Conservation (phyloP, 2,888 invertebrate species). For the Nomada flava region DNA sequence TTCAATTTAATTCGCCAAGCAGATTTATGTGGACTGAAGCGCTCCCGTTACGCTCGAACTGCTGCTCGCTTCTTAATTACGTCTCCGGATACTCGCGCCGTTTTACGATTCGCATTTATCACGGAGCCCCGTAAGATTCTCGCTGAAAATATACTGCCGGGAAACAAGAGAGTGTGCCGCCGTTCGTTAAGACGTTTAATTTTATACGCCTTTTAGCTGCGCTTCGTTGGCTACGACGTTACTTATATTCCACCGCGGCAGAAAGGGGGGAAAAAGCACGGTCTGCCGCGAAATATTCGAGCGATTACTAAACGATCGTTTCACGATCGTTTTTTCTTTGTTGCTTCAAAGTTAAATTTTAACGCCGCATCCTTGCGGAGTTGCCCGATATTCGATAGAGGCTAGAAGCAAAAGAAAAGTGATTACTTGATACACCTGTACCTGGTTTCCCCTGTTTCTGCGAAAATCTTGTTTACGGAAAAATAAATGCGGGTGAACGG, state of each 20-base stretch:
- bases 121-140: constrained; percentile 63
- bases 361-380: too few species aligned
- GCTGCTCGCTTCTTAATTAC: constrained; percentile 69
- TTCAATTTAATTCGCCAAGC: constrained; percentile 66
- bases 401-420: too few species aligned
- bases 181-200: constrained; percentile 70
- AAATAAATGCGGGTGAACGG: neutral
- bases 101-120: constrained; percentile 73
- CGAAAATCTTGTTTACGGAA: neutral
- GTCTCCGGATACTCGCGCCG: constrained; percentile 59
- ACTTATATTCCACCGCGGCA: constrained; percentile 47
- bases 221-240: constrained; percentile 8
- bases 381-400: too few species aligned
- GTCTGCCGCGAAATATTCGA: neutral
- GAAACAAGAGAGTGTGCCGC: constrained; percentile 59
- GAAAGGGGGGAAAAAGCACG: neutral
- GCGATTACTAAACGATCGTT: constrained; percentile 36
- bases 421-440: neutral
- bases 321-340: neutral
- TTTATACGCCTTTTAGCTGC: constrained; percentile 48
- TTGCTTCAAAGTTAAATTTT: too few species aligned
- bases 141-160: constrained; percentile 66
- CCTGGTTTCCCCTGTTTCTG: neutral
- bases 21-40: constrained; percentile 64
- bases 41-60: constrained; percentile 54